These are phyloP conservation scores for Antechinus stuartii DNA, from an alignment of 2,113 vertebrate species.

Conservation along the genomic window DNA sequence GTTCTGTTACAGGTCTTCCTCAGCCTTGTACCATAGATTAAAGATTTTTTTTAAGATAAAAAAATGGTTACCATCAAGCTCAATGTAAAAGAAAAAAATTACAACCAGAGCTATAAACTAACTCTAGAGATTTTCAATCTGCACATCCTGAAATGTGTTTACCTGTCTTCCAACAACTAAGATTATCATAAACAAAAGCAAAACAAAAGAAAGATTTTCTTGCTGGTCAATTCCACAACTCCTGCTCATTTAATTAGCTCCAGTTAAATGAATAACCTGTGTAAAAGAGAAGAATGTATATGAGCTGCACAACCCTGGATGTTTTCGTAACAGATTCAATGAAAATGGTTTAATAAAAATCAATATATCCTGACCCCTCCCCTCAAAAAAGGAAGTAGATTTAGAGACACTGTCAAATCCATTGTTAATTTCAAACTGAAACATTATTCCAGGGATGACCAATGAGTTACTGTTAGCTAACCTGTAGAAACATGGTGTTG, in stretches of 20 bases:
- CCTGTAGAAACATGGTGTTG: slow-evolving; percentile 49
- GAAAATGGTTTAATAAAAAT: slow-evolving; percentile 69
- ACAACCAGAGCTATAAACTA: slow-evolving; percentile 77
- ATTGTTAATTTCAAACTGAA: slow-evolving; percentile 69
- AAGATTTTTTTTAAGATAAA: slow-evolving; percentile 86
- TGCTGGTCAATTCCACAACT: slow-evolving; percentile 51
- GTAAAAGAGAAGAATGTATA: slow-evolving; percentile 60
- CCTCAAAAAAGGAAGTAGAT: background rate
- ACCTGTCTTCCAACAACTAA: slow-evolving; percentile 59
- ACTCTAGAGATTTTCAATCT: slow-evolving; percentile 78
- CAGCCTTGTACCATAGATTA: slow-evolving; percentile 90
- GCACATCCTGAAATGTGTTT: slow-evolving; percentile 75
- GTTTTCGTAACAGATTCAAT: slow-evolving; percentile 67
- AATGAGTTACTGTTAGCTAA: slow-evolving; percentile 61
- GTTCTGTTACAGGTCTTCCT: slow-evolving; percentile 89
- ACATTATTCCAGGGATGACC: slow-evolving; percentile 68
- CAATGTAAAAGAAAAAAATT: slow-evolving; percentile 78
- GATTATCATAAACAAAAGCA: slow-evolving; percentile 58
- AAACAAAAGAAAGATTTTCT: slow-evolving; percentile 55
- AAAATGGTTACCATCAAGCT: slow-evolving; percentile 87
- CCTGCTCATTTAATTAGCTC: slow-evolving; percentile 69
- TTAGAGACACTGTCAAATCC: slow-evolving; percentile 68
- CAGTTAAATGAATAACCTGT: slow-evolving; percentile 66
- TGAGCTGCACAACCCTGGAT: slow-evolving; percentile 11
- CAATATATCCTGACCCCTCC: background rate